Conservation (phyloP, 2,113 vertebrate genomes). For the Emydocephalus ijimae region DNA sequence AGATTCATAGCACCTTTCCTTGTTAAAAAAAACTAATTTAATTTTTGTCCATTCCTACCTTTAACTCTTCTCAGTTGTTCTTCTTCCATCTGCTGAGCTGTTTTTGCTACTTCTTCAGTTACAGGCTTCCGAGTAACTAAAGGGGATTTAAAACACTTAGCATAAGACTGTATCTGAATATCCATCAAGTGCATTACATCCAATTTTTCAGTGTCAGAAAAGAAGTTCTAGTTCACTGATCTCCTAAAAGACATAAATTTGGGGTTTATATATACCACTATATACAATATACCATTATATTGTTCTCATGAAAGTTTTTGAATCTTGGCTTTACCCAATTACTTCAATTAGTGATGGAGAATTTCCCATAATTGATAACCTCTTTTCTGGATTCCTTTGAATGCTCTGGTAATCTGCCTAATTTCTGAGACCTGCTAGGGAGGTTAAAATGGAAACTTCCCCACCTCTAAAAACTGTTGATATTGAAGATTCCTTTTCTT, state of each 20-base stretch:
- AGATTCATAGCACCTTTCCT: not conserved
- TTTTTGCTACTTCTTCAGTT: conserved; percentile 74
- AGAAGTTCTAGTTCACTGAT: not conserved
- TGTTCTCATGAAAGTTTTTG: not conserved
- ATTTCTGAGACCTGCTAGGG: not conserved
- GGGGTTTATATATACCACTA: not conserved
- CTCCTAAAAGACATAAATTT: not conserved
- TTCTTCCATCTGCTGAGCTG: conserved; percentile 66
- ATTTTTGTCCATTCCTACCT: conserved; percentile 57
- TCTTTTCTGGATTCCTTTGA: not conserved
- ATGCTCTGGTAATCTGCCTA: not conserved
- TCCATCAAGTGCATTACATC: not conserved
- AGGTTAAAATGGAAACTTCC: not conserved
- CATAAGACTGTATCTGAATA: not conserved
- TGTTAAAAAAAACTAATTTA: not conserved
- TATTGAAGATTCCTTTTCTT: not conserved
- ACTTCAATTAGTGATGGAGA: not conserved
- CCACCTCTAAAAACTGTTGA: not conserved
- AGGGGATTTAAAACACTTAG: conserved; percentile 69
- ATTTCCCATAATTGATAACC: not conserved
- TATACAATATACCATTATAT: not conserved
- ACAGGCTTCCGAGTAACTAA: conserved; percentile 78
- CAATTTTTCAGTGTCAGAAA: not conserved
- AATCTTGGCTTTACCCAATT: not conserved
- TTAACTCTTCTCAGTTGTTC: conserved; percentile 68